Evolutionary conservation across 2,797 vertebrate species (phyloP).

Genomic region (Avahi laniger): DNA sequence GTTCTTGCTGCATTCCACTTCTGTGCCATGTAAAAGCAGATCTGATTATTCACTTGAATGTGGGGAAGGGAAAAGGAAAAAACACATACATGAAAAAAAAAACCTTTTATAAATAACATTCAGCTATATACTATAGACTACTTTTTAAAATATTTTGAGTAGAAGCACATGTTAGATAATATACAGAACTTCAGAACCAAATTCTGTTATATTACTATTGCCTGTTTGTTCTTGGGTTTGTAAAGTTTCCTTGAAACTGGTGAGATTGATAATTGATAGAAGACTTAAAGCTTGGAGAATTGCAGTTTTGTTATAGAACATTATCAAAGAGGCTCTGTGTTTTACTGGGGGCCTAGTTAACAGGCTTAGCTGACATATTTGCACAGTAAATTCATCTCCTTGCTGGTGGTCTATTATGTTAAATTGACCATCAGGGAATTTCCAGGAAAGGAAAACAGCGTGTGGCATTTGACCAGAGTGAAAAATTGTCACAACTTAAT

Average conservation of each 20-base stretch:
- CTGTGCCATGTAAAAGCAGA: not conserved
- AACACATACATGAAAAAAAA: not conserved
- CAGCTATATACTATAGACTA: not conserved
- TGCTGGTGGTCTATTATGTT: constrained; percentile 42
- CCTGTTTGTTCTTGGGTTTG: not conserved
- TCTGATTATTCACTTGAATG: not conserved
- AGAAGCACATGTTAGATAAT: not conserved
- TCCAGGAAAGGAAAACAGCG: constrained; percentile 57
- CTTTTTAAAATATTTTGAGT: not conserved
- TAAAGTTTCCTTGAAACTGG: not conserved
- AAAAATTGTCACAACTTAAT: constrained; percentile 49
- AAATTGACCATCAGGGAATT: constrained; percentile 55
- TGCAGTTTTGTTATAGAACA: not conserved
- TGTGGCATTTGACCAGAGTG: constrained; percentile 46
- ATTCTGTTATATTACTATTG: not conserved
- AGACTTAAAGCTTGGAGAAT: not conserved
- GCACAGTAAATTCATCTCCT: constrained; percentile 38
- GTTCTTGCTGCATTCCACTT: not conserved
- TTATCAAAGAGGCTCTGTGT: not conserved
- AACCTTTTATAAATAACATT: not conserved
- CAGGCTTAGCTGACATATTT: constrained; percentile 36
- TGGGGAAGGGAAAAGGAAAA: not conserved
- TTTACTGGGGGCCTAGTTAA: constrained; percentile 52
- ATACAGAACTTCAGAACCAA: not conserved
- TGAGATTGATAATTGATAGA: not conserved